Conservation (phyloP, 2,888 invertebrate genomes). For the Axea sp. region DNA sequence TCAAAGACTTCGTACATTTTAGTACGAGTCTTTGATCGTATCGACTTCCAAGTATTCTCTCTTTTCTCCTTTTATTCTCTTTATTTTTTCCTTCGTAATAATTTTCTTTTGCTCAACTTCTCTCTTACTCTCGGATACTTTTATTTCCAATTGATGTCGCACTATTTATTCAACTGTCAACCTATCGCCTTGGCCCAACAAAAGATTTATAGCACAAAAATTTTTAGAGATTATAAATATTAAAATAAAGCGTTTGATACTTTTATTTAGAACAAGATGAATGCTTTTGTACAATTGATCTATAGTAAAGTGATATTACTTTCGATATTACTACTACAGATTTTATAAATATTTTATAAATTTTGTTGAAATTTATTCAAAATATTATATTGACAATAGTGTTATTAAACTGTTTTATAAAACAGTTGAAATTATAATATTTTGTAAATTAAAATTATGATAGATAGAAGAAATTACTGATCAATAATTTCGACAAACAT, state of each 20-base stretch:
- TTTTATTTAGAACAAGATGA: slow-evolving; percentile 8
- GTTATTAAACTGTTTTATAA: no score
- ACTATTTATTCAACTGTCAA: slow-evolving; percentile 72
- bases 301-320: no score
- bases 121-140: slow-evolving; percentile 59
- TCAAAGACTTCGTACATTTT: slow-evolving; percentile 41
- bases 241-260: slow-evolving; percentile 13
- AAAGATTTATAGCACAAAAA: slow-evolving; percentile 68
- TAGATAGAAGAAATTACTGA: no score
- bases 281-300: no score
- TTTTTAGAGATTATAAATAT: slow-evolving; percentile 49
- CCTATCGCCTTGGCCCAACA: slow-evolving; percentile 54
- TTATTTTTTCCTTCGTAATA: slow-evolving; percentile 40
- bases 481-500: no score
- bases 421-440: no score
- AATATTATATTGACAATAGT: no score
- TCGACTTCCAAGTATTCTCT: slow-evolving; percentile 18
- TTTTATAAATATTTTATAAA: no score
- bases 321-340: no score
- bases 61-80: slow-evolving; percentile 16
- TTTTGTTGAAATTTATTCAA: no score
- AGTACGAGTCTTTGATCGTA: slow-evolving; percentile 38
- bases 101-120: slow-evolving; percentile 44
- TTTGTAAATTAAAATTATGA: no score
- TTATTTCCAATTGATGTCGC: slow-evolving; percentile 67